A percentile compares a stretch with the other conserved stretches of the same genome.
These are phyloP conservation scores for Dipodomys ordii DNA, from an alignment of 2,113 vertebrate genomes.

Conservation along the genomic window DNA sequence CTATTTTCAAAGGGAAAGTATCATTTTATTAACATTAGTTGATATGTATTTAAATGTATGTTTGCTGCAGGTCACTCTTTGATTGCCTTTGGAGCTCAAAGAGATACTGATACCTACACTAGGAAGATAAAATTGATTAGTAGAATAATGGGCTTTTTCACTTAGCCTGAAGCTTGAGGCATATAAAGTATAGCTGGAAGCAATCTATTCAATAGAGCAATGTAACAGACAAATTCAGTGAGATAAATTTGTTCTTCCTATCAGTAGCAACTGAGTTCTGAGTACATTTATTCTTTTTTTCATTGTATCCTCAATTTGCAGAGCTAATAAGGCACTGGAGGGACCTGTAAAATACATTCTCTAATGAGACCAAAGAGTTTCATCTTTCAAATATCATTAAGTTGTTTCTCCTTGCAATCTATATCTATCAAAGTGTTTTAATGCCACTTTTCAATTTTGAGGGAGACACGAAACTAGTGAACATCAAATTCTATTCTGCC, in stretches of 20 bases:
- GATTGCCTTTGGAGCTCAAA: background rate
- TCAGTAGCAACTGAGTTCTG: background rate
- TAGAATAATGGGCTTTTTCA: background rate
- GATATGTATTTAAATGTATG: background rate
- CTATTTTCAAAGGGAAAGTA: background rate
- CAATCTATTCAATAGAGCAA: constrained; percentile 7
- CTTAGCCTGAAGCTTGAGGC: background rate
- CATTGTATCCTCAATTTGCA: background rate
- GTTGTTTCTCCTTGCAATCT: background rate
- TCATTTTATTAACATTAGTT: constrained; percentile 49
- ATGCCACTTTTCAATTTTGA: constrained; percentile 34
- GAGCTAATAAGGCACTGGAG: background rate
- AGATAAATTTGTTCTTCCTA: constrained; percentile 24
- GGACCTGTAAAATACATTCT: background rate
- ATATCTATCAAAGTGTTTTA: constrained; percentile 29
- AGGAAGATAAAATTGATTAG: constrained; percentile 40
- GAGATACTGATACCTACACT: background rate
- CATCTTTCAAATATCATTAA: constrained; percentile 5
- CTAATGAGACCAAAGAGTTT: background rate
- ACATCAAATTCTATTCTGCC: background rate
- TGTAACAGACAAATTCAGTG: background rate
- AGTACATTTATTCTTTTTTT: background rate
- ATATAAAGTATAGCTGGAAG: constrained; percentile 34
- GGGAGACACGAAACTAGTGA: background rate
- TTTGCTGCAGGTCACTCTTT: constrained; percentile 10